phyloP scores from a whole-genome alignment of 92 coral and sea anemone species.

The Bergia sp. region DNA sequence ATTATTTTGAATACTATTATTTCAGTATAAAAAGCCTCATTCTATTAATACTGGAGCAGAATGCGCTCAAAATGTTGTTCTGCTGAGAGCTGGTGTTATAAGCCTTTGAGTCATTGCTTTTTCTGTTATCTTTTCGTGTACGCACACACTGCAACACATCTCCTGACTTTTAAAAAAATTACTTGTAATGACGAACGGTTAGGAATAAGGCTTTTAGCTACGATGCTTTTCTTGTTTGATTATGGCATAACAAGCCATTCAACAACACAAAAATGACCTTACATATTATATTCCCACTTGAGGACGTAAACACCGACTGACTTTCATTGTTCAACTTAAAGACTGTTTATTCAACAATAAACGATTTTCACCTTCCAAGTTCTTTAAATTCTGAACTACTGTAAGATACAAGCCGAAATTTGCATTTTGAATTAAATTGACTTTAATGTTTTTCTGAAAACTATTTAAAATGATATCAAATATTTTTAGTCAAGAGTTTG shows the following conservation, averaged over 20 bases:
- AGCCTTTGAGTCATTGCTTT: too few relatives aligned
- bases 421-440: background rate
- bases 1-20: background rate
- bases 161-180: background rate
- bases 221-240: background rate
- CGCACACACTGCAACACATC: too few relatives aligned
- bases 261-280: background rate
- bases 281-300: background rate
- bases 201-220: background rate
- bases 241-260: background rate
- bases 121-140: too few relatives aligned
- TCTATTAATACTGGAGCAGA: background rate
- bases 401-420: background rate
- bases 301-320: background rate
- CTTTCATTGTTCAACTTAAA: too few relatives aligned
- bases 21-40: background rate
- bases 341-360: background rate
- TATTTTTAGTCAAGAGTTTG: background rate
- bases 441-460: background rate
- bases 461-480: background rate
- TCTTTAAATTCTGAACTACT: background rate
- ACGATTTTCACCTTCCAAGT: background rate
- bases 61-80: background rate
- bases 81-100: too few relatives aligned
- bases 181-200: background rate